phyloP scores from a whole-genome alignment of 2,113 vertebrate species.

The Bettongia penicillata region DNA sequence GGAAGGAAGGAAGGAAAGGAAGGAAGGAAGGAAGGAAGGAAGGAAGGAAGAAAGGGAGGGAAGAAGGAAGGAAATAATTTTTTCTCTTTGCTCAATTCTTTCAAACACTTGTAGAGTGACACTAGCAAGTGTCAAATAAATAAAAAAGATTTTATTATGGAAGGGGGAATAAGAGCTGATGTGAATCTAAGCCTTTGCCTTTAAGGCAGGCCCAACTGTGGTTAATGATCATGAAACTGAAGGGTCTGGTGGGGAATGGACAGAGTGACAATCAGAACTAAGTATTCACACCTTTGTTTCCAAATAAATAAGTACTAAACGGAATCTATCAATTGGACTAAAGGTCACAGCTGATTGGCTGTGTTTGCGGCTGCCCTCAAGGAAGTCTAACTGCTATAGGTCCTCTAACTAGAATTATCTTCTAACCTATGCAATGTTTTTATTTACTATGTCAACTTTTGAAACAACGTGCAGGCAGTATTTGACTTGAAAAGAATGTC shows the following conservation, averaged over 20 bases:
- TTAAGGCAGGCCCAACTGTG: not conserved
- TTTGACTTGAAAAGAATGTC: constrained; percentile 21
- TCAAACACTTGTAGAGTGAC: not conserved
- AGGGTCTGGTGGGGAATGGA: not conserved
- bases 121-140: not conserved
- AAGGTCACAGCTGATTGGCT: not conserved
- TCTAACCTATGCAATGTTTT: not conserved
- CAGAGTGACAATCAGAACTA: not conserved
- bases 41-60: too few species aligned
- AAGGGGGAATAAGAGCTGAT: not conserved
- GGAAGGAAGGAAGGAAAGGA: too few species aligned
- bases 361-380: not conserved
- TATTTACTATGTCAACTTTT: constrained; percentile 21
- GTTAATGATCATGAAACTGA: not conserved
- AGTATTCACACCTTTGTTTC: not conserved
- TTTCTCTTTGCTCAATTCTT: too few species aligned
- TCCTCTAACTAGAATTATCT: not conserved
- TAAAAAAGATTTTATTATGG: not conserved
- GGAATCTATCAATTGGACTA: too few species aligned
- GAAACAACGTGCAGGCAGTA: not conserved
- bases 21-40: too few species aligned
- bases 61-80: too few species aligned
- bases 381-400: not conserved
- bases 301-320: too few species aligned
- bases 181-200: not conserved